phyloP scores from a whole-genome alignment of 2,113 vertebrate species.

The Corvus hawaiiensis region DNA sequence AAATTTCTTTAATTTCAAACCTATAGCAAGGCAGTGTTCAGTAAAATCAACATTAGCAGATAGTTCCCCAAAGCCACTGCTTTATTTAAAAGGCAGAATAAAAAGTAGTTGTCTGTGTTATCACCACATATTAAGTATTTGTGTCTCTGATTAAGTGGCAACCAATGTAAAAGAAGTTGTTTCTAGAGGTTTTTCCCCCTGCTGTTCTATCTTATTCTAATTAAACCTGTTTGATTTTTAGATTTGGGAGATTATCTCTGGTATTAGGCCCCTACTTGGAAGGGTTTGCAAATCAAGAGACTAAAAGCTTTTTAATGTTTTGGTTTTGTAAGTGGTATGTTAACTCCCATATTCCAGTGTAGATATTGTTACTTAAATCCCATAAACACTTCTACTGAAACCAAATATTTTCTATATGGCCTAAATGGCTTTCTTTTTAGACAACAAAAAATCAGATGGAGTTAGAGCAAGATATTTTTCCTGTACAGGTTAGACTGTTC shows the following conservation, averaged over 20 bases:
- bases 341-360: neutral
- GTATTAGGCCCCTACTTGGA: neutral
- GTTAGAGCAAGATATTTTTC: neutral
- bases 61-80: neutral
- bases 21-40: neutral
- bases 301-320: neutral
- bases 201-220: neutral
- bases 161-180: neutral
- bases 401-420: neutral
- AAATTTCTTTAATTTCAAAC: neutral
- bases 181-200: neutral
- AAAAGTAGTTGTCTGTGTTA: neutral
- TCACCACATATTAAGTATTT: neutral
- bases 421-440: neutral
- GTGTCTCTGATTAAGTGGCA: neutral
- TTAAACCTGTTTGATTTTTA: slow-evolving; percentile 14
- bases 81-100: slow-evolving; percentile 1
- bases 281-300: neutral
- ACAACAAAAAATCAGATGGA: neutral
- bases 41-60: neutral
- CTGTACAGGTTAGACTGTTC: neutral
- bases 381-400: neutral
- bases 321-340: neutral
- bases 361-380: neutral
- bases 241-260: slow-evolving; percentile 12